These are phyloP conservation scores for Cirrhinus molitorella DNA, from an alignment of 2,797 vertebrate species.

Conservation along the genomic window DNA sequence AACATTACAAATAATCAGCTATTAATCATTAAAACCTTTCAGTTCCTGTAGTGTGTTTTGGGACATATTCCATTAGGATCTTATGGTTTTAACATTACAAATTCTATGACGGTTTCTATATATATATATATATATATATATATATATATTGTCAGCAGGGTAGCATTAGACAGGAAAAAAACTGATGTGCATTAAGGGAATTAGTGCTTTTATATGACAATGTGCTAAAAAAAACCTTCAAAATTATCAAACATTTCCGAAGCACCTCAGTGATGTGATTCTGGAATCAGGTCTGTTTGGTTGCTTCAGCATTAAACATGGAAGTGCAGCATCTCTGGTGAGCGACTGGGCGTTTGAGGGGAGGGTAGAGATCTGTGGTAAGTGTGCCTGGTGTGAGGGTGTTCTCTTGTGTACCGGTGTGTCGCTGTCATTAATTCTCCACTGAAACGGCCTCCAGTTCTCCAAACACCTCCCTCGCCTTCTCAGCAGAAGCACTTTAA, in stretches of 20 bases:
- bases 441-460: conserved; percentile 16
- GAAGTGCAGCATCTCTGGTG: not conserved
- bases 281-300: not conserved
- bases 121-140: too few species aligned
- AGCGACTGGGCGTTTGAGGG: not conserved
- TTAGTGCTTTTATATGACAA: too few species aligned
- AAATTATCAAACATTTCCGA: too few species aligned
- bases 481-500: conserved; percentile 62
- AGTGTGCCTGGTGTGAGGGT: conserved; percentile 19
- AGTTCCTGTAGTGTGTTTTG: too few species aligned
- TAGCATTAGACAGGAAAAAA: not conserved
- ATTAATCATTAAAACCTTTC: too few species aligned
- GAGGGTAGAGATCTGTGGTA: not conserved
- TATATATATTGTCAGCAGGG: too few species aligned
- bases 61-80: too few species aligned
- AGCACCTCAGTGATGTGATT: not conserved
- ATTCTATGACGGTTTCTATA: too few species aligned
- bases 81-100: too few species aligned
- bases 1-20: too few species aligned
- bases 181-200: too few species aligned
- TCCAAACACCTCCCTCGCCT: conserved; percentile 6
- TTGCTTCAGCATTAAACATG: not conserved
- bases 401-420: not conserved
- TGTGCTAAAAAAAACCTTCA: too few species aligned
- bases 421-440: conserved; percentile 18